Evolutionary conservation across 2,797 vertebrate species (phyloP), one percentile per base, ranked within the genome.

Genomic region (Sebastes vulpes): DNA sequence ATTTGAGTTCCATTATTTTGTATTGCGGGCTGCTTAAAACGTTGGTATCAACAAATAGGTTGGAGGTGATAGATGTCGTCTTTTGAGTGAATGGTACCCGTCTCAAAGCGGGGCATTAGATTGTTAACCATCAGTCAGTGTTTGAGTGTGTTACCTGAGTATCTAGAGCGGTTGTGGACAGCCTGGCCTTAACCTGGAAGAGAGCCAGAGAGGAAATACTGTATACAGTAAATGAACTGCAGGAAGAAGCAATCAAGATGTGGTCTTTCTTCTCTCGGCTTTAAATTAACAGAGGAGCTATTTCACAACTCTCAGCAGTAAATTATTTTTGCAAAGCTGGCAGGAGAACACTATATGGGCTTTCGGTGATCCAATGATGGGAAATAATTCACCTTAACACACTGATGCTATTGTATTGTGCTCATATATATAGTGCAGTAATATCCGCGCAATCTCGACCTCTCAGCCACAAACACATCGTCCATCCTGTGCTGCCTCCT

Each of bases 141-240:
- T 67, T 46, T 67, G 68, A 59, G 59, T 76, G 57, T 4, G 48
- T 52, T 94, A 95, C 95, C 95, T 96, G 94, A 31, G 87, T 54
- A 57, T 95, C 93, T 4, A 89, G 46, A 59, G 90, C 67, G 73
- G 93, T 83, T 65, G 87, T 89, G 68, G 94, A 84, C 74, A 95
- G 79, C 72, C 92, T 90, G 72, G 89, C 93, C 59, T 94, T 95
- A 38, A 96, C 90, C 95, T 96, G 85, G 60, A 89, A 87, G 67
- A 83, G 18, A 92, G 66, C 81, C 82, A 90, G 38, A 85, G 54
- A 86, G 66, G 54, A 72, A 80, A 88, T 25, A 42, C 38, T 42
- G 38, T 42, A 9, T 25, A 48, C 50, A 70, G 58, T 59, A 72
- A 81, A 76, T 83, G 12, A 77, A 72, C 32, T 70, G 38, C 53